Conservation (phyloP, 2,797 vertebrate genomes). For the Chromis chromis region DNA sequence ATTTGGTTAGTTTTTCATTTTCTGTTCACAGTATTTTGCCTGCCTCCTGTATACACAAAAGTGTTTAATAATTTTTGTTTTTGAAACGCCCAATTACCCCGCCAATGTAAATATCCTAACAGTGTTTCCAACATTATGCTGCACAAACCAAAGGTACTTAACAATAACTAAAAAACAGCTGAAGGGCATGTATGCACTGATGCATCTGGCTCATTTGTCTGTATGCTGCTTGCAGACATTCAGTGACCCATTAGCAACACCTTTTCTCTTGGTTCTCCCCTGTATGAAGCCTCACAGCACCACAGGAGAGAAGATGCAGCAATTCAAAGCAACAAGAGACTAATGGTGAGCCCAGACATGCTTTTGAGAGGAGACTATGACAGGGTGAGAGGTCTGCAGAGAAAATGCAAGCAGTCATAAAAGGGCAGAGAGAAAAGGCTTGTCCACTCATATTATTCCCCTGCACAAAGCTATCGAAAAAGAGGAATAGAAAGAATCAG, state of each 20-base stretch:
- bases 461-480: slow-evolving; percentile 33
- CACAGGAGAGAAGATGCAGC: slow-evolving; percentile 5
- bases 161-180: slow-evolving; percentile 48
- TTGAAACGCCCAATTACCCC: not conserved
- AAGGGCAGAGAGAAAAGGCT: slow-evolving; percentile 34
- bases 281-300: slow-evolving; percentile 35
- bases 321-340: slow-evolving; percentile 36
- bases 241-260: slow-evolving; percentile 52
- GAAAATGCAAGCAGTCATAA: slow-evolving; percentile 39
- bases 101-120: slow-evolving; percentile 16
- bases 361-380: slow-evolving; percentile 36
- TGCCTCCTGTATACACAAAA: not conserved
- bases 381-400: slow-evolving; percentile 47
- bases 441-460: slow-evolving; percentile 24
- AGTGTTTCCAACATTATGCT: slow-evolving; percentile 8
- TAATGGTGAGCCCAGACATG: slow-evolving; percentile 46
- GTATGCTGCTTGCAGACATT: slow-evolving; percentile 40
- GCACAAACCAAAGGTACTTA: slow-evolving; percentile 45
- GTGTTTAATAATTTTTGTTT: not conserved
- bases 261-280: slow-evolving; percentile 27
- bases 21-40: slow-evolving; percentile 1
- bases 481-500: slow-evolving; percentile 45
- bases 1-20: not conserved
- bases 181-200: slow-evolving; percentile 42
- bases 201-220: slow-evolving; percentile 55